phyloP scores from a whole-genome alignment of 53 echinoderm and acorn worm species.

The Zoroaster sp. region DNA sequence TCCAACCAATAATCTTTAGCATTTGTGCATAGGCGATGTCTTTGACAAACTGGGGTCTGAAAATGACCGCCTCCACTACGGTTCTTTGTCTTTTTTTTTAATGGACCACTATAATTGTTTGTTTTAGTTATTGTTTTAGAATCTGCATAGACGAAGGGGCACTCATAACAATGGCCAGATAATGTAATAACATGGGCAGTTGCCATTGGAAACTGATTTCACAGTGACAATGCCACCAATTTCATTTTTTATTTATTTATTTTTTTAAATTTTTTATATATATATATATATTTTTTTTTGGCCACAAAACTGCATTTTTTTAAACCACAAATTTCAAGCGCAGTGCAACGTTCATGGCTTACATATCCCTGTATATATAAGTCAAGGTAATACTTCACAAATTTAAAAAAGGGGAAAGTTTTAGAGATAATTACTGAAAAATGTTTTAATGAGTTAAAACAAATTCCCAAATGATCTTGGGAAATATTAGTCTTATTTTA shows the following conservation, averaged over 20 bases:
- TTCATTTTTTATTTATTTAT: too few species aligned
- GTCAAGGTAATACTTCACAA: too few species aligned
- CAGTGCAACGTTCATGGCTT: background rate
- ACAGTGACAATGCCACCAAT: background rate
- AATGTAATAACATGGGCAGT: background rate
- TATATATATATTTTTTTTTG: too few species aligned
- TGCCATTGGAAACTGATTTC: too few species aligned
- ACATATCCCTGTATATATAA: too few species aligned
- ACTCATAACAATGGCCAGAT: background rate
- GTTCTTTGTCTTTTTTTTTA: background rate
- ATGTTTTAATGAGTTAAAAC: too few species aligned
- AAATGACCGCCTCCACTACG: background rate
- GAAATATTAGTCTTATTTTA: too few species aligned
- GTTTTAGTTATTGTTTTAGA: background rate
- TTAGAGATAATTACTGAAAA: too few species aligned
- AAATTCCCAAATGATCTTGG: too few species aligned
- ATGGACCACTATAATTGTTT: background rate
- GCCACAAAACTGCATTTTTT: background rate
- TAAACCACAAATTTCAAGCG: background rate
- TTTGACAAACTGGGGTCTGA: background rate
- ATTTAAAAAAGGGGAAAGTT: too few species aligned
- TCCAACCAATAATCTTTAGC: background rate
- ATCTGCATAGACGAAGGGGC: background rate
- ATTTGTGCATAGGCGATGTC: background rate
- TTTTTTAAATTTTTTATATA: too few species aligned